Percentiles rank a stretch among this genome's conserved stretches.
phyloP scores from a whole-genome alignment of 2,113 vertebrate genomes.

The Bubo blakistoni region DNA sequence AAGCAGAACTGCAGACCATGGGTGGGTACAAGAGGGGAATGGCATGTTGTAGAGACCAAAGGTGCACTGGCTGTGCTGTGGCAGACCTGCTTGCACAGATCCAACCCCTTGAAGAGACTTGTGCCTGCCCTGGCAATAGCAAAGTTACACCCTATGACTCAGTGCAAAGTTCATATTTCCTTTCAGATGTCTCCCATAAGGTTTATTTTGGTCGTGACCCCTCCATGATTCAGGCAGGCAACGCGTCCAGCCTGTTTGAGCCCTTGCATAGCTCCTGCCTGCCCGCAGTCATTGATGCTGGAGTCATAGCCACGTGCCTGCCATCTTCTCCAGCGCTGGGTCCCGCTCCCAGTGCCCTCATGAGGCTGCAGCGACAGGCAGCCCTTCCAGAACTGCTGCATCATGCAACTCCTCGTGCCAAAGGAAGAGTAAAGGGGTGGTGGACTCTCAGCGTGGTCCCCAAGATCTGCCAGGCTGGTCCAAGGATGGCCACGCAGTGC shows the following conservation, averaged over 20 bases:
- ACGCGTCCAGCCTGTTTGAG: neutral
- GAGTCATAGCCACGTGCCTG: neutral
- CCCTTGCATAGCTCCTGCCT: neutral
- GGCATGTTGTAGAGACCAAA: accelerated
- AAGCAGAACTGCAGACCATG: neutral
- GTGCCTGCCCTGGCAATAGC: neutral
- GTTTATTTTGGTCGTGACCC: neutral
- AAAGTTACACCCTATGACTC: neutral
- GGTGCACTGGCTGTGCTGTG: neutral
- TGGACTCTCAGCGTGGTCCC: neutral
- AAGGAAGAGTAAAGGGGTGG: accelerated
- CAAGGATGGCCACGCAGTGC: accelerated
- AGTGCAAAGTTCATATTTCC: neutral
- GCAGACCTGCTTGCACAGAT: neutral
- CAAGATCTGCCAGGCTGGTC: neutral
- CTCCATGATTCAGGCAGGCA: accelerated
- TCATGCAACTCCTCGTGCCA: accelerated
- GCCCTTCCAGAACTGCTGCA: neutral
- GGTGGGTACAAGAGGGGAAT: neutral
- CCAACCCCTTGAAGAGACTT: too few species aligned
- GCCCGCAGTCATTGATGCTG: neutral
- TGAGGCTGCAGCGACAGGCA: neutral
- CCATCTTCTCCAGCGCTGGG: neutral
- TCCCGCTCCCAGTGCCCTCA: accelerated
- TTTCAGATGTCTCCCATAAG: neutral